Base-by-base conservation (phyloP, 2,797 vertebrate genomes). In the Tapera naevia region DNA sequence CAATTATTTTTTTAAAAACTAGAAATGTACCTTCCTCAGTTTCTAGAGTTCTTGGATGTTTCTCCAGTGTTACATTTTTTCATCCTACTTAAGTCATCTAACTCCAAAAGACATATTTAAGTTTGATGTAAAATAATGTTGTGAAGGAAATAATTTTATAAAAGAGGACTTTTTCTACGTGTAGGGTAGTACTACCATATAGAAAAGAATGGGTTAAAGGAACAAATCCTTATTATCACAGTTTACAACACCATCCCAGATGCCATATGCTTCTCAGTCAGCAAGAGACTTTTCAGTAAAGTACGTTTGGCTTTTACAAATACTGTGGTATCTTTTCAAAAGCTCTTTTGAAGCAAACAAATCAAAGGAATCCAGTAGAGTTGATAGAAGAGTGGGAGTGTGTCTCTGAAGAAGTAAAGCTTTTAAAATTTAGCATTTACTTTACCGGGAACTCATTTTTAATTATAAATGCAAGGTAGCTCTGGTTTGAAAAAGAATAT, bases 171-270 rank as follows among this genome's bases (percentile, higher is more conserved):
- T 87, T 91, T 87, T 58, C 58, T 70, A 8, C 23, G 7, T 64
- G 13, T 4, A 16, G 17, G 5, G 8, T 60, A 58, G 54, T 67
- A 70, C 37, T 67, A 19, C n/a, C 50, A 54, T 46, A 18, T 54
- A 73, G 94, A 79, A 88, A 86, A 84, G 60, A 93, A 91, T 9
- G 89, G 70, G 89, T 95, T 96, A 95, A 96, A 95, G 86, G 66
- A 78, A 30, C 43, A 96, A 96, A 94, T 89, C 92, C 89, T 70
- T 69, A 73, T 95, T 93, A 91, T 72, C 70, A 25, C 75, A 70
- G 79, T 81, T 93, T 41, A 88, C 25, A 89, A 2, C 78, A 67
- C 27, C 28, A 60, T 79, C 58, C 51, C 28, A 84, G 76, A 73
- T 94, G 86, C 91, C 85, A 82, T 92, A 80, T 88, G 94, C 37